These are phyloP conservation scores for Gerosis bhagava DNA, from an alignment of 2,888 invertebrate genomes.

Conservation along the genomic window DNA sequence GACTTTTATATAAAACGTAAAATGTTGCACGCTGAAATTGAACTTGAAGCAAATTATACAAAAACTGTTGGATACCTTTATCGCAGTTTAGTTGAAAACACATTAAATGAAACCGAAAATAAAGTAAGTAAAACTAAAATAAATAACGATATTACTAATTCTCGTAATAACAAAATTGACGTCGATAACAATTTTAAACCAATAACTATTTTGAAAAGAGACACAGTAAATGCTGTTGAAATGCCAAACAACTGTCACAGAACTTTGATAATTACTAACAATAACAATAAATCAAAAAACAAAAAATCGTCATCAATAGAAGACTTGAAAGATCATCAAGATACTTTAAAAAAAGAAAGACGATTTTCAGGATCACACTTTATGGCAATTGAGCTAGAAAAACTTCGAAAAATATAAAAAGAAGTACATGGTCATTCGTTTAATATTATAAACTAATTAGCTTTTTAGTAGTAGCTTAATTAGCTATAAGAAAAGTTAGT, in stretches of 20 bases:
- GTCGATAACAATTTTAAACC: constrained; percentile 1
- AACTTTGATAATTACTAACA: too few species aligned
- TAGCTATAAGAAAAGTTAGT: too few species aligned
- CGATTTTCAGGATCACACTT: constrained; percentile 19
- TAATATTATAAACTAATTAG: too few species aligned
- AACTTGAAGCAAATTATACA: constrained; percentile 41
- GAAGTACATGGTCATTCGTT: too few species aligned
- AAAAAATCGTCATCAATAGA: background rate
- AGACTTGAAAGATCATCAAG: background rate
- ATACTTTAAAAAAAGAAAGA: constrained; percentile 18
- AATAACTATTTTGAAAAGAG: constrained; percentile 11
- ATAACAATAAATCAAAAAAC: background rate
- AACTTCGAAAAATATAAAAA: constrained; percentile 16
- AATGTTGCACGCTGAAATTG: constrained; percentile 47
- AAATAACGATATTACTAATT: background rate
- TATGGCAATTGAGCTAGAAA: constrained; percentile 17
- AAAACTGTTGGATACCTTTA: constrained; percentile 40
- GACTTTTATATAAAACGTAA: constrained; percentile 48
- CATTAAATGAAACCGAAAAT: constrained; percentile 29
- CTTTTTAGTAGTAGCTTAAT: too few species aligned
- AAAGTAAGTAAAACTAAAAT: background rate
- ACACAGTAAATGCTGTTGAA: background rate
- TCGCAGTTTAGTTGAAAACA: background rate
- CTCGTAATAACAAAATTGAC: background rate
- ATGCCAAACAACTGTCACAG: constrained; percentile 5